Evolutionary conservation across 2,797 vertebrate species (phyloP).

Genomic region (Allobates femoralis): DNA sequence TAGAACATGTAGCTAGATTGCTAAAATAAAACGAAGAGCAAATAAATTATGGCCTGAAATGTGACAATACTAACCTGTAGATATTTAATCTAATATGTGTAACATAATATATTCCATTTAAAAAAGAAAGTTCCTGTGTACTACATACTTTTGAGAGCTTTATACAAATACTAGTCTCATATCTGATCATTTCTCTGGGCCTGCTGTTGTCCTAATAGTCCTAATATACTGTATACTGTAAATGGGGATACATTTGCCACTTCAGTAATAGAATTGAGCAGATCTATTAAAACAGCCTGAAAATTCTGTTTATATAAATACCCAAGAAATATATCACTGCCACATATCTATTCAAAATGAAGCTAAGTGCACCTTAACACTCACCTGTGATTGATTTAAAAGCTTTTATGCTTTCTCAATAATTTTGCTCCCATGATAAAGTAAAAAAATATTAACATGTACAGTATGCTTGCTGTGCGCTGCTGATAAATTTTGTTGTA

Average conservation of each 20-base stretch:
- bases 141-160: neutral
- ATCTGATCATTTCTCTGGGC: neutral
- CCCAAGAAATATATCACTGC: neutral
- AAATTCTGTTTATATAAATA: neutral
- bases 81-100: no score
- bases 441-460: constrained; percentile 30
- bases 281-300: neutral
- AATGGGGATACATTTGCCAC: neutral
- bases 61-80: no score
- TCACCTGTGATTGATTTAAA: constrained; percentile 45
- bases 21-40: no score
- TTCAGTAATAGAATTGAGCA: neutral
- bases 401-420: constrained; percentile 38
- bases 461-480: constrained; percentile 5
- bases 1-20: no score
- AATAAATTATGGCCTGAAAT: no score
- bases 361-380: constrained; percentile 34
- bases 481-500: constrained; percentile 43
- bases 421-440: constrained; percentile 42
- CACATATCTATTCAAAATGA: neutral
- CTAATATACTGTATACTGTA: neutral
- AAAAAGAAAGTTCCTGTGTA: neutral
- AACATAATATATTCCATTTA: neutral
- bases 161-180: neutral
- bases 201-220: neutral